Conservation (phyloP, 2,888 invertebrate species). For the Drosophila engyochracea region DNA sequence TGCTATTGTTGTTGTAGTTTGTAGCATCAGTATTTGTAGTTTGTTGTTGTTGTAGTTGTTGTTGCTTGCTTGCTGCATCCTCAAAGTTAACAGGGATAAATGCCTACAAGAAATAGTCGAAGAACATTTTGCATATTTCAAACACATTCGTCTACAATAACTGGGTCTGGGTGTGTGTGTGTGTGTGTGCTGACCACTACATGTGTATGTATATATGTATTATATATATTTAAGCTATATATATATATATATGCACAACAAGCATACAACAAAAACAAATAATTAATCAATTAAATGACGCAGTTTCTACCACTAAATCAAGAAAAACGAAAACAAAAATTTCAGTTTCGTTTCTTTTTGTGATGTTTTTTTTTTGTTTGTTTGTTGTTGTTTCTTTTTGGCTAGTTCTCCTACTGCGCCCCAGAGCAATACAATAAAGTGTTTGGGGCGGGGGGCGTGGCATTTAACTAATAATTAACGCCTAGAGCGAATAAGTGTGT, state of each 20-base stretch:
- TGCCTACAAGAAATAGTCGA: constrained; percentile 83
- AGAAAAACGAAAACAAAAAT: not conserved
- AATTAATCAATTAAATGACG: constrained; percentile 21
- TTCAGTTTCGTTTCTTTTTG: constrained; percentile 1
- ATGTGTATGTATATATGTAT: constrained; percentile 32
- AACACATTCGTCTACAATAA: constrained; percentile 43
- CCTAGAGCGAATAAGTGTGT: constrained; percentile 34
- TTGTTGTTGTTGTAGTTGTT: constrained; percentile 57
- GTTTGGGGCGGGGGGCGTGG: constrained; percentile 45
- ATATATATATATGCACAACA: constrained; percentile 51
- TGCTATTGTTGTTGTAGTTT: constrained; percentile 56
- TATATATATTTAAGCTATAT: constrained; percentile 35
- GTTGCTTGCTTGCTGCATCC: constrained; percentile 75
- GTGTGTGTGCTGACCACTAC: constrained; percentile 49
- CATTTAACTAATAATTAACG: constrained; percentile 66
- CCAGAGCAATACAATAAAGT: constrained; percentile 9
- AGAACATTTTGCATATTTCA: constrained; percentile 65
- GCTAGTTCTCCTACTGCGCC: constrained; percentile 34
- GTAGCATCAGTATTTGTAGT: constrained; percentile 45
- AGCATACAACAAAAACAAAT: constrained; percentile 46
- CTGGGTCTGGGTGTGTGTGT: constrained; percentile 14
- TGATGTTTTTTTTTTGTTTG: constrained; percentile 4
- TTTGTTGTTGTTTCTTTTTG: not conserved
- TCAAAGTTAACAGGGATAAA: constrained; percentile 86
- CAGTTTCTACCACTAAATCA: constrained; percentile 22